phyloP scores from a whole-genome alignment of 2,113 vertebrate species.

The Plecotus auritus region DNA sequence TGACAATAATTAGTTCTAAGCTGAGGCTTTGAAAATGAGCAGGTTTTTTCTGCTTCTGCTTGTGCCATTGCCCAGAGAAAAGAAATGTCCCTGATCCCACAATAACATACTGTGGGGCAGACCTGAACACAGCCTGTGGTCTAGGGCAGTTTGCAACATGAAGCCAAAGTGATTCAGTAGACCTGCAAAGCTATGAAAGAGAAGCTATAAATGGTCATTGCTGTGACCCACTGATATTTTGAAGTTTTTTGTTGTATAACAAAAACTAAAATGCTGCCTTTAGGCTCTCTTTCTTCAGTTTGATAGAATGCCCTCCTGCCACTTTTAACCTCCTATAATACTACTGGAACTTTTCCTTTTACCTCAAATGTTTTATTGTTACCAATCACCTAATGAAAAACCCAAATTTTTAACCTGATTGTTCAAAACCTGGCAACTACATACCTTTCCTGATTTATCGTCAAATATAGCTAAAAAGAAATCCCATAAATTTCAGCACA shows the following conservation, averaged over 20 bases:
- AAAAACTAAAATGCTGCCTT: slow-evolving; percentile 12
- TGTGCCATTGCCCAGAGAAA: neutral
- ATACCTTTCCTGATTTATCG: neutral
- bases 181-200: slow-evolving; percentile 2
- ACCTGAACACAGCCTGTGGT: neutral
- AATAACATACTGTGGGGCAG: neutral
- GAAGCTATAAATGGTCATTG: neutral
- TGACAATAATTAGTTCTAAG: neutral
- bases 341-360: neutral
- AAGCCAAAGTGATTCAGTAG: neutral
- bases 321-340: neutral
- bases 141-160: neutral
- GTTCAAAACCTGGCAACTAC: neutral
- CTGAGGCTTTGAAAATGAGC: neutral
- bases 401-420: neutral
- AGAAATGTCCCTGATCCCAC: neutral
- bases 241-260: neutral
- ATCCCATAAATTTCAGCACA: neutral
- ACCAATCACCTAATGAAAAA: slow-evolving; percentile 27
- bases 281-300: neutral
- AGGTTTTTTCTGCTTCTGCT: neutral
- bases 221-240: neutral
- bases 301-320: neutral
- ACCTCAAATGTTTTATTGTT: slow-evolving; percentile 30
- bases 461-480: neutral